Percentiles rank a stretch among this genome's conserved stretches.
phyloP scores from a whole-genome alignment of 2,113 vertebrate genomes.

The Eolophus roseicapilla region DNA sequence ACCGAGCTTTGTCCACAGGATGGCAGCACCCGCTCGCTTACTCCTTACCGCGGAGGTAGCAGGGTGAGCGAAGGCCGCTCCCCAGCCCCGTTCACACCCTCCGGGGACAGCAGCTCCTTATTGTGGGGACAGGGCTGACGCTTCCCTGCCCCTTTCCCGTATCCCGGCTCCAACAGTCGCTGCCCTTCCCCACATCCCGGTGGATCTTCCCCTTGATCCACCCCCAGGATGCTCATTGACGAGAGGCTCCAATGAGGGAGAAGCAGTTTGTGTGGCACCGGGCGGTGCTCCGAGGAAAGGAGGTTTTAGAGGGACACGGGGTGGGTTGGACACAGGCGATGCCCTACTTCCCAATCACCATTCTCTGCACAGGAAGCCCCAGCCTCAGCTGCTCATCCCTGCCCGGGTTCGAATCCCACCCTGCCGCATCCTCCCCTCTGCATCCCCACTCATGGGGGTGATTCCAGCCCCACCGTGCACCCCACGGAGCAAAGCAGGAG shows the following conservation, averaged over 20 bases:
- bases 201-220: conserved; percentile 13
- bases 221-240: background rate
- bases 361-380: background rate
- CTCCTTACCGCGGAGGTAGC: no score
- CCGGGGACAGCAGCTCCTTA: background rate
- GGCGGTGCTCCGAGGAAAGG: background rate
- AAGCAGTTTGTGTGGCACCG: background rate
- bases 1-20: background rate
- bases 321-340: rapidly evolving
- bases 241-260: background rate
- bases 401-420: background rate
- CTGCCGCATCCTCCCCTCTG: background rate
- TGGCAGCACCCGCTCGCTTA: background rate
- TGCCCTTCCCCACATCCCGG: background rate
- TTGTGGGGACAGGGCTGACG: background rate
- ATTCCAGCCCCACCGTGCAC: background rate
- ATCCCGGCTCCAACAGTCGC: background rate
- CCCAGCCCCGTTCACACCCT: background rate
- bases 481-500: background rate
- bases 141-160: background rate
- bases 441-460: rapidly evolving
- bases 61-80: background rate
- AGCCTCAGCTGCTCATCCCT: background rate
- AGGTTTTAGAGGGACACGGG: rapidly evolving
- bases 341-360: background rate